phyloP scores from a whole-genome alignment of 2,113 vertebrate genomes.

The Polypterus senegalus region DNA sequence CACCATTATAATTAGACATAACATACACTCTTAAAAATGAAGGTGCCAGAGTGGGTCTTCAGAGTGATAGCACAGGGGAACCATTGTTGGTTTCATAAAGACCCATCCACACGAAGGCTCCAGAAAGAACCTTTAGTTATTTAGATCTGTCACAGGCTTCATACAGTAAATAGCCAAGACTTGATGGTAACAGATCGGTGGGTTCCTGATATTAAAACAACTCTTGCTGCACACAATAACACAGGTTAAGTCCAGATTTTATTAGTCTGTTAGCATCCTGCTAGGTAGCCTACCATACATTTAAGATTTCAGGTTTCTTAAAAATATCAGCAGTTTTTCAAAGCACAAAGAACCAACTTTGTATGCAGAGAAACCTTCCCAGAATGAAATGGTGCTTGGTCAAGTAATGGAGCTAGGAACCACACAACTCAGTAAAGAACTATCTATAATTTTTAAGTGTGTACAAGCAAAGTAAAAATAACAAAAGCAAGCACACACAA shows the following conservation, averaged over 20 bases:
- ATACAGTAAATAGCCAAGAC: not conserved
- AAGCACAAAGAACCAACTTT: no score
- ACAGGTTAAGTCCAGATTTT: conserved; percentile 4
- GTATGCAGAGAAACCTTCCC: no score
- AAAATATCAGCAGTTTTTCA: no score
- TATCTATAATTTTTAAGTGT: no score
- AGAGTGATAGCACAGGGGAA: not conserved
- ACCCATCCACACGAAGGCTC: not conserved
- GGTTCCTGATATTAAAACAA: not conserved
- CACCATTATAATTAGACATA: not conserved
- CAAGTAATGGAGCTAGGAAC: no score
- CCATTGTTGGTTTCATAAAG: not conserved
- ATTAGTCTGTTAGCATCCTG: not conserved
- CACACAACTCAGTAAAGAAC: no score
- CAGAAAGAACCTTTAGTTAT: not conserved
- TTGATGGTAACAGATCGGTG: not conserved
- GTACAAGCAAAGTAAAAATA: no score
- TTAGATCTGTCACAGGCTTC: not conserved
- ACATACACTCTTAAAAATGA: not conserved
- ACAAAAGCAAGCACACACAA: no score
- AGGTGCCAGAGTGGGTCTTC: not conserved
- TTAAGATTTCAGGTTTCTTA: no score
- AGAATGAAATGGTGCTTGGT: no score
- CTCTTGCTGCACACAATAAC: conserved; percentile 6
- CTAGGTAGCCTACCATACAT: no score